Evolutionary conservation across 2,113 vertebrate species (phyloP), one percentile per base, ranked within the genome.

Genomic region (Pelvicachromis taeniatus): DNA sequence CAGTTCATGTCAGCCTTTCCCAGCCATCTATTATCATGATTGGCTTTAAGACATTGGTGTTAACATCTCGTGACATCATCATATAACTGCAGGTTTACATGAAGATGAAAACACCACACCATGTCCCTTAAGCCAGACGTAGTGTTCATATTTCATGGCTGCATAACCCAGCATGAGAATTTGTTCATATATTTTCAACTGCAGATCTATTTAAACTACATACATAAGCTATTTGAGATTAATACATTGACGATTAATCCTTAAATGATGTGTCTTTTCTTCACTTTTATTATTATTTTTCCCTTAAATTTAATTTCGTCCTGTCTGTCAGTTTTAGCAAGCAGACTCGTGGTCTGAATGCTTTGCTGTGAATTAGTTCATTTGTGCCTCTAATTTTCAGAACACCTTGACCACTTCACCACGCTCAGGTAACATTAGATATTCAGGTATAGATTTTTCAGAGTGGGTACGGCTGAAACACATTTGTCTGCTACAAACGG

Each of bases 221-320:
- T 23, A 5, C 12, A 16, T 68, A 68, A 68, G n/a, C 61, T 9
- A 38, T 42, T 4, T 40, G 63, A 68, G n/a, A 42, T 2, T 42
- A 23, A 68, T 68, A 4, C 42, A 68, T 42, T 12, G 12, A 42
- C 23, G 61, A 0, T 68, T 40, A 40, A 65, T 23, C 0, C 35
- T 40, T 40, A 40, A 40, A n/a, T 63, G 12, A 63, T 65, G 35
- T 65, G 13, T 65, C n/a, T 42, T 42, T 68, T 42, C 33, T 63
- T 63, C 17, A 38, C 4, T 63, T 38, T 21, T 63, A 38, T 63
- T 63, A 3, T 33, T 19, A 7, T 63, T n/a, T 4, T n/a, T n/a
- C n/a, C n/a, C n/a, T n/a, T n/a, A n/a, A n/a, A n/a, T n/a, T n/a
- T n/a, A n/a, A n/a, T n/a, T n/a, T n/a, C n/a, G n/a, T 3, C 33